Conservation (phyloP, 2,888 invertebrate genomes). For the Yponomeuta malinellus region DNA sequence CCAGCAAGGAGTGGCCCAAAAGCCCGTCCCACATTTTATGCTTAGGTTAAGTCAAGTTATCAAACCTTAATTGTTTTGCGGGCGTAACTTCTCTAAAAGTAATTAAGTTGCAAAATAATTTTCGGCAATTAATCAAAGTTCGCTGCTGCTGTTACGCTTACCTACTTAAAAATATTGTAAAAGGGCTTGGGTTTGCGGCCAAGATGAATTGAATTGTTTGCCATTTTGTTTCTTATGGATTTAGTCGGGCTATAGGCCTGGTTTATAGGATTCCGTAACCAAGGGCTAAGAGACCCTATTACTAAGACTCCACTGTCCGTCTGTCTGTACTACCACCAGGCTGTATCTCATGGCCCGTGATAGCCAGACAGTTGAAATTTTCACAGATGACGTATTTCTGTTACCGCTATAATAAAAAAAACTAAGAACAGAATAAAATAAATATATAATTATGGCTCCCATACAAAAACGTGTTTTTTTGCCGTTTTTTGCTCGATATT, state of each 20-base stretch:
- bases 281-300: too few species aligned
- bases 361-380: too few species aligned
- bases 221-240: not conserved
- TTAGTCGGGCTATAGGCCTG: not conserved
- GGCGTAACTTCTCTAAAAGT: constrained; percentile 2
- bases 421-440: too few species aligned
- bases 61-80: constrained; percentile 5
- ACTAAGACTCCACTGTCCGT: too few species aligned
- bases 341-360: too few species aligned
- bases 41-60: constrained; percentile 5
- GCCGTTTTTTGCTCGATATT: too few species aligned
- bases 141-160: not conserved
- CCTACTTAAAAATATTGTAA: not conserved
- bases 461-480: too few species aligned
- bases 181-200: not conserved
- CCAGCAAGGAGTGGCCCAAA: not conserved
- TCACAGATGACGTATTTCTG: too few species aligned
- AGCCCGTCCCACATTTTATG: not conserved
- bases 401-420: too few species aligned
- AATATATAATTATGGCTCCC: too few species aligned
- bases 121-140: constrained; percentile 13
- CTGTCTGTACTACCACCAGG: too few species aligned
- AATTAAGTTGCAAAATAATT: constrained; percentile 8
- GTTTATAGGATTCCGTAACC: too few species aligned
- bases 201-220: constrained; percentile 7